phyloP scores from a whole-genome alignment of 2,113 vertebrate species.

The Tautogolabrus adspersus region DNA sequence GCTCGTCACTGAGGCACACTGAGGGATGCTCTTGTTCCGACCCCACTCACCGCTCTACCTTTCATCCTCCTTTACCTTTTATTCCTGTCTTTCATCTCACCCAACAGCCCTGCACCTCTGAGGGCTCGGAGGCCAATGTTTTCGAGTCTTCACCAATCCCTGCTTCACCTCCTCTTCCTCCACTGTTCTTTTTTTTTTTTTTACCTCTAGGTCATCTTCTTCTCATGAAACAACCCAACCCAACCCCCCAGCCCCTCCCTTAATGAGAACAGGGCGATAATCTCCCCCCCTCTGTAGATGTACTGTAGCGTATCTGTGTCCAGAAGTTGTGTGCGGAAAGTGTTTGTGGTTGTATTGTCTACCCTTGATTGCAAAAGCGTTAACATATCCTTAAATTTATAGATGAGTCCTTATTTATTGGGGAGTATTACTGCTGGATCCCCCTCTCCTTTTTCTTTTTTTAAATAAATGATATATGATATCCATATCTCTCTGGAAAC shows the following conservation, averaged over 20 bases:
- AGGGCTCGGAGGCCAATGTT: background rate
- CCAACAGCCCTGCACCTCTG: background rate
- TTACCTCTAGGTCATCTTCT: no score
- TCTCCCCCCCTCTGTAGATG: slow-evolving; percentile 45
- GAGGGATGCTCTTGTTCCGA: background rate
- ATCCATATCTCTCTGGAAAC: background rate
- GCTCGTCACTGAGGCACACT: slow-evolving; percentile 73
- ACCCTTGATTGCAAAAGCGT: slow-evolving; percentile 44
- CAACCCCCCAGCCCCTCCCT: background rate
- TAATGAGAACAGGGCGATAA: slow-evolving; percentile 45
- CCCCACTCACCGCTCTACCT: background rate
- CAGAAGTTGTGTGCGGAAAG: slow-evolving; percentile 43
- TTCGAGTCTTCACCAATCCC: background rate
- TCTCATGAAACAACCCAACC: no score
- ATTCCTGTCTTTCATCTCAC: background rate
- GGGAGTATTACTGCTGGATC: slow-evolving; percentile 46
- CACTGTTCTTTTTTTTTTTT: background rate
- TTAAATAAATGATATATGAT: background rate
- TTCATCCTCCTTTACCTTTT: background rate
- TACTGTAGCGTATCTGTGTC: slow-evolving; percentile 62
- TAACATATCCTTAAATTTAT: slow-evolving; percentile 55
- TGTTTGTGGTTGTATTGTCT: slow-evolving; percentile 53
- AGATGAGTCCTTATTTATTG: slow-evolving; percentile 66
- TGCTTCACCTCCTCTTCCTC: background rate
- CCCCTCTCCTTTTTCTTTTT: background rate